Conservation (phyloP, 2,888 invertebrate genomes). For the Dysmachus trigonus region DNA sequence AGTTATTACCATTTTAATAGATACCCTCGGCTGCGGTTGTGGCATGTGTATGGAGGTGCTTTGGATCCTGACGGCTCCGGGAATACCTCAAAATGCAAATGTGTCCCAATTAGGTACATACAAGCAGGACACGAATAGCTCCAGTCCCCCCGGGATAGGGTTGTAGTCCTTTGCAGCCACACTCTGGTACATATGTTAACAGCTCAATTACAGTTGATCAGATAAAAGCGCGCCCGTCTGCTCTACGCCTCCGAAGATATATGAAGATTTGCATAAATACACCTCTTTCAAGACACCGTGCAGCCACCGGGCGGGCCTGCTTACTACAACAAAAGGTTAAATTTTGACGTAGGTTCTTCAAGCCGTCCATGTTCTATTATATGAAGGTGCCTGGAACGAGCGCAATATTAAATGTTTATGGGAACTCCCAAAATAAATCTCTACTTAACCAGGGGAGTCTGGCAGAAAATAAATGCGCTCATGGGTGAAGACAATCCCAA, state of each 20-base stretch:
- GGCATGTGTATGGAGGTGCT: background rate
- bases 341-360: constrained; percentile 29
- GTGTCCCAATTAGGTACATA: constrained; percentile 11
- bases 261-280: constrained; percentile 21
- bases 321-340: constrained; percentile 1
- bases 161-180: background rate
- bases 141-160: background rate
- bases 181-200: constrained; percentile 30
- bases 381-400: constrained; percentile 2
- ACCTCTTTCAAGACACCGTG: background rate
- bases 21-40: background rate
- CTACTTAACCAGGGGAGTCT: background rate
- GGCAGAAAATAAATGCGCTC: background rate
- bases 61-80: background rate
- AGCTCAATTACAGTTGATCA: constrained; percentile 27
- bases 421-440: background rate
- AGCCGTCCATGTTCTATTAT: constrained; percentile 1
- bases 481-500: background rate
- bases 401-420: constrained; percentile 26
- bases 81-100: constrained; percentile 22
- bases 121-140: constrained; percentile 7
- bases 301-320: background rate
- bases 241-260: background rate
- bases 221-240: constrained; percentile 32
- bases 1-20: constrained; percentile 18